These are phyloP conservation scores for Chouioia cunea DNA, from an alignment of 2,888 invertebrate genomes.

Conservation along the genomic window DNA sequence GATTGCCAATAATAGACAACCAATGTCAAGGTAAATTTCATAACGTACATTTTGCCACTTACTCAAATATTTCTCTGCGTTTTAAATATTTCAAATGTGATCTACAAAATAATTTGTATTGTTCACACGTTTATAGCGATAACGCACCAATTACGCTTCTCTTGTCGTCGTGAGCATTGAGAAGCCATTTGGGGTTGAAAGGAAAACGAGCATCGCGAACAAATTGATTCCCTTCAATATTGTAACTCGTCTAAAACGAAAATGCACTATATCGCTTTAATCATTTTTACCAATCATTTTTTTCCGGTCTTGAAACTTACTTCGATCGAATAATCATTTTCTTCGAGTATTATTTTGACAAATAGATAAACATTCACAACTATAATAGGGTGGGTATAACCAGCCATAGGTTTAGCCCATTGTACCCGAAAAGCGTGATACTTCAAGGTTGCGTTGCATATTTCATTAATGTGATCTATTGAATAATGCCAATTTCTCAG, in stretches of 20 bases:
- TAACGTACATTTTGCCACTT: too few relatives aligned
- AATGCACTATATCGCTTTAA: background rate
- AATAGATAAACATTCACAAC: slow-evolving; percentile 68
- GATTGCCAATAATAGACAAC: too few relatives aligned
- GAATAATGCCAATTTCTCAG: slow-evolving; percentile 17
- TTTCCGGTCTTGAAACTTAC: slow-evolving; percentile 49
- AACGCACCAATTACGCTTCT: background rate
- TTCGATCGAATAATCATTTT: slow-evolving; percentile 49
- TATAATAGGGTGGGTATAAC: slow-evolving; percentile 68
- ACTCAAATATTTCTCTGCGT: too few relatives aligned
- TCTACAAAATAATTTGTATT: too few relatives aligned
- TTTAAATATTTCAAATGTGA: too few relatives aligned
- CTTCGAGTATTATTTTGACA: slow-evolving; percentile 56
- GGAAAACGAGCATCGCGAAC: slow-evolving; percentile 58
- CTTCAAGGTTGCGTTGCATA: slow-evolving; percentile 39
- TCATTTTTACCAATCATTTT: background rate
- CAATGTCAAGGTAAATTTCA: too few relatives aligned
- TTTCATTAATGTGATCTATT: slow-evolving; percentile 49
- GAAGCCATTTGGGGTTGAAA: slow-evolving; percentile 66
- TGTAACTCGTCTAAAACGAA: slow-evolving; percentile 62
- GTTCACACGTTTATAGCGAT: too few relatives aligned
- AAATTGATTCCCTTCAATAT: slow-evolving; percentile 64
- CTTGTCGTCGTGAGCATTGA: slow-evolving; percentile 51
- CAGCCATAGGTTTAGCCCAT: slow-evolving; percentile 67
- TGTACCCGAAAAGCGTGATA: slow-evolving; percentile 61